Percentiles rank a stretch among this genome's conserved stretches.
phyloP scores from a whole-genome alignment of 2,113 vertebrate genomes.

The Vidua chalybeata region DNA sequence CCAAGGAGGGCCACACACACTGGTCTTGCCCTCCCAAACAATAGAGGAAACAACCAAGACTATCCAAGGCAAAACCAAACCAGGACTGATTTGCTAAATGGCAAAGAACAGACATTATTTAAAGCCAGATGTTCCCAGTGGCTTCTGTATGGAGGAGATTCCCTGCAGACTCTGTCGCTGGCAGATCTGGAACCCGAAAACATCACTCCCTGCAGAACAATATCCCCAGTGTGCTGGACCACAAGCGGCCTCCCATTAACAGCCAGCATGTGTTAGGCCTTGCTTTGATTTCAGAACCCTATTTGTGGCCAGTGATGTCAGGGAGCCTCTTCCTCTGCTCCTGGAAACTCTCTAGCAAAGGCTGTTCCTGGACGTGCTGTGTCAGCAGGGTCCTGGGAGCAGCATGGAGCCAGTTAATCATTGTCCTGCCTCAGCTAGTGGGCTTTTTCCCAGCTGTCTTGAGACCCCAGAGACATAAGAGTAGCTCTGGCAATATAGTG shows the following conservation, averaged over 20 bases:
- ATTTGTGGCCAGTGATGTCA: background rate
- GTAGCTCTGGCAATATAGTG: accelerated
- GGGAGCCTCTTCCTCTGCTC: background rate
- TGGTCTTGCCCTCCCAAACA: background rate
- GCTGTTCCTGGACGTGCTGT: background rate
- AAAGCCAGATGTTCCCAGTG: constrained; percentile 52
- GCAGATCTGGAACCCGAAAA: background rate
- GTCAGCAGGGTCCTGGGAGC: background rate
- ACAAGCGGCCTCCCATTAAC: background rate
- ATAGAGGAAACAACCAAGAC: background rate
- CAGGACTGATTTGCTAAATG: background rate
- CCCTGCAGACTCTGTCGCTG: background rate
- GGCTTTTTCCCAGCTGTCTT: background rate
- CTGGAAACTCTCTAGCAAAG: background rate
- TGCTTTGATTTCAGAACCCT: background rate
- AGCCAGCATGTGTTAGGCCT: background rate
- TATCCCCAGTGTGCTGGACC: background rate
- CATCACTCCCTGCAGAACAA: background rate
- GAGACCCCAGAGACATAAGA: background rate
- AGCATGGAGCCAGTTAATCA: background rate
- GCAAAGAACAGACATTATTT: background rate
- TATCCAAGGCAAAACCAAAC: background rate
- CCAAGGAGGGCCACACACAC: constrained; percentile 22
- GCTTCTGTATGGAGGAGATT: constrained; percentile 10
- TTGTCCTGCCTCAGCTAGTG: accelerated